These are phyloP conservation scores for Desoria tigrina DNA, from an alignment of 2,888 invertebrate species.

Conservation along the genomic window DNA sequence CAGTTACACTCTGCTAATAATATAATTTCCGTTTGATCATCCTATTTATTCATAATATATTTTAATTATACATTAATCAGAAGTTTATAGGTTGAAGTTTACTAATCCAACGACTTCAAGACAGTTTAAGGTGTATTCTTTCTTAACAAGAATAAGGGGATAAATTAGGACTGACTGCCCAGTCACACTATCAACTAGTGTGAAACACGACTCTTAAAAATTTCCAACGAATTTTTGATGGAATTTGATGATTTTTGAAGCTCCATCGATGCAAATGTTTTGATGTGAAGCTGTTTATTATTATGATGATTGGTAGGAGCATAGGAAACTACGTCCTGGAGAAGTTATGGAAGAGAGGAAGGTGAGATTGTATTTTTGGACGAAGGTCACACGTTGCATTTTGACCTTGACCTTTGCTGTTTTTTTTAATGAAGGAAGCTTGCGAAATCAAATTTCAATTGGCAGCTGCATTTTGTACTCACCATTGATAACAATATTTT, in stretches of 20 bases:
- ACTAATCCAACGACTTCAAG: no score
- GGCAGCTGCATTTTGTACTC: constrained; percentile 5
- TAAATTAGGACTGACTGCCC: no score
- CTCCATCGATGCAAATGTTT: constrained; percentile 7
- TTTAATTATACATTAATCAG: no score
- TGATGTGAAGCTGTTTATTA: not conserved
- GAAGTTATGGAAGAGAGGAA: constrained; percentile 91
- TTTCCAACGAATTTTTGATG: constrained; percentile 21
- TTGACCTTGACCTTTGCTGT: constrained; percentile 19
- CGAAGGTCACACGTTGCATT: constrained; percentile 3
- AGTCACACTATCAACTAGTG: no score
- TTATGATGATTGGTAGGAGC: constrained; percentile 63
- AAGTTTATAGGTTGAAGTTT: no score
- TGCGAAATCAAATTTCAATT: not conserved
- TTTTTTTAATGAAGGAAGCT: constrained; percentile 7
- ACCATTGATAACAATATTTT: constrained; percentile 6
- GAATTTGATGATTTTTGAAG: constrained; percentile 6
- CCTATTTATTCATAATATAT: no score
- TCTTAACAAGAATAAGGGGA: no score
- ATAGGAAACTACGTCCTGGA: constrained; percentile 90
- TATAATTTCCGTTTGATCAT: no score
- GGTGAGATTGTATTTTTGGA: constrained; percentile 65
- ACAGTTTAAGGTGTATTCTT: no score
- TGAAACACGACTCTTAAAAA: no score
- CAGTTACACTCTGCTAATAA: no score